Evolutionary conservation across 2,113 vertebrate species (phyloP), one percentile per base, ranked within the genome.

Genomic region (Micromys minutus): DNA sequence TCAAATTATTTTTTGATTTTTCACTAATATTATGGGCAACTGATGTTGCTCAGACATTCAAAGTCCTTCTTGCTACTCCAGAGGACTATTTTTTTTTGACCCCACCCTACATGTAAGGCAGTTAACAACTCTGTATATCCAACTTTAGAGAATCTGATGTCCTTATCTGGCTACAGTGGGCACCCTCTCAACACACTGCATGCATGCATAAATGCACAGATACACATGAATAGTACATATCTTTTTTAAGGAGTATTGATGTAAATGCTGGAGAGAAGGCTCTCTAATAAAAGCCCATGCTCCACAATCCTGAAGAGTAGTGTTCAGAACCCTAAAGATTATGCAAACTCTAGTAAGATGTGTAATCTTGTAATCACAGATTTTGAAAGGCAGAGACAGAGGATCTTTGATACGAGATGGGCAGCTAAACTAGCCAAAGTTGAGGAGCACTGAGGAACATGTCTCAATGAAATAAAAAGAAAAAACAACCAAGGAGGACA

Each of bases 1-100:
- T 6, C 26, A 50, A 88, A 92, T 22, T 87, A 39, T 87, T 57
- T 57, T 80, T 95, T 94, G 5, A 31, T 81, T 89, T 90, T 59
- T 3, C 5, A 36, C 74, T 34, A 42, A 59, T 84, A 39, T 29
- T 42, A 24, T 63, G 8, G 15, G 8, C 39, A 31, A 15, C 26
- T 31, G n/a, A 61, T 26, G 61, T 16, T 12, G 5, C n/a, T 42
- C 13, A 42, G 24, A 34, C 22, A 26, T 39, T 83, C 12, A 22
- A 39, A 59, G 12, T 12, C 3, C n/a, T 83, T 83, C 7, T 83
- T 55, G 50, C 50, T 61, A 39, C 24, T 42, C n/a, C 80, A 61
- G 15, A 61, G n/a, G 24, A 83, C 13, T 5, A 5, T 16, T 59
- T 19, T 59, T 19, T 59, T 29, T 61, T 22, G 11, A 42, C 8